phyloP scores from a whole-genome alignment of 2,797 vertebrate genomes.

The Tragelaphus eurycerus region DNA sequence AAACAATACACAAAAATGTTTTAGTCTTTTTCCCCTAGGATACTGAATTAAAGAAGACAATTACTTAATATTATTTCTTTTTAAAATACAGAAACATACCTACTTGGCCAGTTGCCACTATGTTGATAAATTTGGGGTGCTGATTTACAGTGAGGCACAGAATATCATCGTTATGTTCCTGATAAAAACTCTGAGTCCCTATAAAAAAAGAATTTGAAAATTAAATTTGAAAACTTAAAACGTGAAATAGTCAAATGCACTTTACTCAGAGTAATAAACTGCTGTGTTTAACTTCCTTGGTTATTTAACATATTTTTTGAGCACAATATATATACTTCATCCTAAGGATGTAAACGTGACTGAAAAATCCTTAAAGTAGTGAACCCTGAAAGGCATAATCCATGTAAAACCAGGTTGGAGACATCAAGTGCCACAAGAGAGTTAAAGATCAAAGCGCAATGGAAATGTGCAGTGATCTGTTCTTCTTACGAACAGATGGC shows the following conservation, averaged over 20 bases:
- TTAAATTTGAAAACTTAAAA: slow-evolving; percentile 47
- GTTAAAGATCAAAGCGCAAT: neutral
- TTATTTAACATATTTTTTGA: slow-evolving; percentile 14
- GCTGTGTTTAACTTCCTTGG: neutral
- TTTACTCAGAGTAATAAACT: neutral
- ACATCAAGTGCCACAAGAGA: neutral
- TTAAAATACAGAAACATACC: slow-evolving; percentile 94
- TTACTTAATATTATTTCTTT: slow-evolving; percentile 68
- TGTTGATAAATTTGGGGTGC: slow-evolving; percentile 98
- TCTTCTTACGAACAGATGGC: neutral
- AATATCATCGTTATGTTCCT: slow-evolving; percentile 99
- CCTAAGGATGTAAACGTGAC: neutral
- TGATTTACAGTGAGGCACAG: slow-evolving; percentile 99
- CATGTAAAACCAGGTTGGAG: neutral
- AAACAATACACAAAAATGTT: neutral
- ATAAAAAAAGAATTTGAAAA: slow-evolving; percentile 66
- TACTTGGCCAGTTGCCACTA: slow-evolving; percentile 99
- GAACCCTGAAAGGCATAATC: neutral
- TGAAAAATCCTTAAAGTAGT: neutral
- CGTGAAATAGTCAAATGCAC: neutral
- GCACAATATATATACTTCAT: neutral
- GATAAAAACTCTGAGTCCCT: slow-evolving; percentile 99
- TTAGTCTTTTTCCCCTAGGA: neutral
- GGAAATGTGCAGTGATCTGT: neutral
- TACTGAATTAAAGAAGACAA: slow-evolving; percentile 49